Base-by-base conservation (phyloP, 1,140 invertebrate species). In the Reticulitermes speratus region DNA sequence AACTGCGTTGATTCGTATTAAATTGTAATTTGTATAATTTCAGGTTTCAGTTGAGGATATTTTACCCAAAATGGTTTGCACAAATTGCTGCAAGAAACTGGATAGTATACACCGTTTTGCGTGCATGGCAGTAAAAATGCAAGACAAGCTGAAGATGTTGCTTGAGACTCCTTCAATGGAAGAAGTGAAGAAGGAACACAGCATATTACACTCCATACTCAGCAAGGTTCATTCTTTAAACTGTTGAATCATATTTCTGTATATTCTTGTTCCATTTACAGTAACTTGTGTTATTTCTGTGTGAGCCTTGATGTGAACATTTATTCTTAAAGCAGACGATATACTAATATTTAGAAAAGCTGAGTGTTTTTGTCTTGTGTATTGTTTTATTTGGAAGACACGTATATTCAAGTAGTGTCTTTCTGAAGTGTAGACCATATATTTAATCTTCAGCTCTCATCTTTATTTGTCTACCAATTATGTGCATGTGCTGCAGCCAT, bases 41-140 rank as follows among this genome's bases (percentile, higher is more conserved):
- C 85, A 93, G 93, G 90, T 93, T 21, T 91, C 91, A 48, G 88
- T 89, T 65, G 92, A 93, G 88, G 93, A 94, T 89, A 91, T 90
- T 88, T 89, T 93, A 84, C 92, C 93, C 84, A 93, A 93, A 89
- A 92, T 93, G 90, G 91, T 94, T 44, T 94, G 93, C 88, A 89
- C 88, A 48, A 90, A 90, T 12, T 94, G 93, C 85, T 90, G 91
- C 45, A 92, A 91, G 85, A 93, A 91, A 90, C 88, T 94, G 81
- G 92, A 94, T 59, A 91, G 90, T 30, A 91, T 94, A 86, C 92
- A 93, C 88, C 90, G 90, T 83, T 94, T 94, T 89, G 93, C 92
- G n/a, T 91, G 90, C 84, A 93, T 93, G 92, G 93, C 93, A 83
- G 90, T 91, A 85, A 90, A 90, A 89, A 92, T 91, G 83, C 93